phyloP scores from a whole-genome alignment of 2,888 invertebrate genomes.

The Epirrita christyi region DNA sequence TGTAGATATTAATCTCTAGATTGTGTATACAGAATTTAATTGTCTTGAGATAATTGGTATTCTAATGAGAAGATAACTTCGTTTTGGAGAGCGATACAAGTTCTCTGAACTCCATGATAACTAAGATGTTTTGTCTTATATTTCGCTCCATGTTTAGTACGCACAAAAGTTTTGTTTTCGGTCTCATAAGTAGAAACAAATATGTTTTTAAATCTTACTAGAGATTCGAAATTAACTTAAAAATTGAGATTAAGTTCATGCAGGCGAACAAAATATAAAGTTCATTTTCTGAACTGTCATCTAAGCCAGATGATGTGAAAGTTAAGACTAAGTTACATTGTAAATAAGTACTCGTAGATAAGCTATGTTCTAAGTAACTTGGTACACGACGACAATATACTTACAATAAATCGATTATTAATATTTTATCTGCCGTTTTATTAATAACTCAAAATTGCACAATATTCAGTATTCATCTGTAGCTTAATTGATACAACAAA shows the following conservation, averaged over 20 bases:
- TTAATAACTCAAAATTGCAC: constrained; percentile 33
- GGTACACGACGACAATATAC: constrained; percentile 33
- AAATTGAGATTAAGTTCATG: background rate
- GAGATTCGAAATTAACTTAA: too few species aligned
- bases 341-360: constrained; percentile 42
- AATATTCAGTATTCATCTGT: background rate
- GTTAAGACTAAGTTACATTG: constrained; percentile 30
- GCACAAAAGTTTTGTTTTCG: too few species aligned
- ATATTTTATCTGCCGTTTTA: constrained; percentile 51
- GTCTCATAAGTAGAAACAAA: too few species aligned
- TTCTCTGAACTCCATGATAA: too few species aligned
- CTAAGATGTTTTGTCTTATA: too few species aligned
- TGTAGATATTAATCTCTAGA: too few species aligned
- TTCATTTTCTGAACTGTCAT: background rate
- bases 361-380: constrained; percentile 31
- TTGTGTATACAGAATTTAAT: too few species aligned
- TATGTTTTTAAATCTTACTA: too few species aligned
- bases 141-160: too few species aligned
- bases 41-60: too few species aligned
- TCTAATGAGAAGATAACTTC: too few species aligned
- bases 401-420: constrained; percentile 44
- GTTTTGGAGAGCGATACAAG: too few species aligned
- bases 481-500: background rate
- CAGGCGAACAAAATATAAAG: background rate
- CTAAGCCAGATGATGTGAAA: constrained; percentile 32